phyloP scores from a whole-genome alignment of 2,797 vertebrate genomes.

The Etheostoma nigrum region DNA sequence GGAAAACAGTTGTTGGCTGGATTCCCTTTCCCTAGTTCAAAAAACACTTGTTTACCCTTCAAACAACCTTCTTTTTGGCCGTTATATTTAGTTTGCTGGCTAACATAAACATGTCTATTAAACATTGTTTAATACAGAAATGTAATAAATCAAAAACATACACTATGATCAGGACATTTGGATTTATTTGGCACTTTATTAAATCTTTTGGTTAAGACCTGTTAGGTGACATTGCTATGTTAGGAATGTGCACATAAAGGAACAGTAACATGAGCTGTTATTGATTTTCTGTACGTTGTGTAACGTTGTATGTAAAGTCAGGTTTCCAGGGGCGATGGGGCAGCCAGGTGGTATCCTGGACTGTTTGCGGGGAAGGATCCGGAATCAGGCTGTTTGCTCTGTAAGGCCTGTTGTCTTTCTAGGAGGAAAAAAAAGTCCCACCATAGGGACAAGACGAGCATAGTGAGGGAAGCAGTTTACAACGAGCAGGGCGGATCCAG shows the following conservation, averaged over 20 bases:
- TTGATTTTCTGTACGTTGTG: constrained; percentile 26
- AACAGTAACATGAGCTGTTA: constrained; percentile 9
- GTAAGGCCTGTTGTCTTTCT: constrained; percentile 62
- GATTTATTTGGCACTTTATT: background rate
- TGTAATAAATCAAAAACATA: background rate
- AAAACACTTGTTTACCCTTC: constrained; percentile 51
- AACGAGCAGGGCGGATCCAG: constrained; percentile 68
- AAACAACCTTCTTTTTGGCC: constrained; percentile 15
- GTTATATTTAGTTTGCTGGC: background rate
- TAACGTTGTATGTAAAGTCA: constrained; percentile 29
- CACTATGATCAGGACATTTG: constrained; percentile 2
- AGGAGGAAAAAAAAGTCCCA: constrained; percentile 65
- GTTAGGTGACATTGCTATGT: background rate
- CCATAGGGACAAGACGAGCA: constrained; percentile 27
- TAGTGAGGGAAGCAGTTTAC: constrained; percentile 45
- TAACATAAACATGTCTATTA: background rate
- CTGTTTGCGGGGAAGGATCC: constrained; percentile 77
- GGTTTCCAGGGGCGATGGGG: constrained; percentile 62
- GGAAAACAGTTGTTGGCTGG: constrained; percentile 48
- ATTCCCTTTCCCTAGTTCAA: constrained; percentile 42
- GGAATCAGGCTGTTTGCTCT: constrained; percentile 78
- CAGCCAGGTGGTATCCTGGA: constrained; percentile 71
- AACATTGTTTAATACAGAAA: constrained; percentile 1
- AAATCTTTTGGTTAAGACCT: background rate
- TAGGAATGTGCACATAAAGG: constrained; percentile 20